Base-by-base conservation (phyloP, 92 coral and sea anemone genomes). In the Zoanthus sansibaricus region DNA sequence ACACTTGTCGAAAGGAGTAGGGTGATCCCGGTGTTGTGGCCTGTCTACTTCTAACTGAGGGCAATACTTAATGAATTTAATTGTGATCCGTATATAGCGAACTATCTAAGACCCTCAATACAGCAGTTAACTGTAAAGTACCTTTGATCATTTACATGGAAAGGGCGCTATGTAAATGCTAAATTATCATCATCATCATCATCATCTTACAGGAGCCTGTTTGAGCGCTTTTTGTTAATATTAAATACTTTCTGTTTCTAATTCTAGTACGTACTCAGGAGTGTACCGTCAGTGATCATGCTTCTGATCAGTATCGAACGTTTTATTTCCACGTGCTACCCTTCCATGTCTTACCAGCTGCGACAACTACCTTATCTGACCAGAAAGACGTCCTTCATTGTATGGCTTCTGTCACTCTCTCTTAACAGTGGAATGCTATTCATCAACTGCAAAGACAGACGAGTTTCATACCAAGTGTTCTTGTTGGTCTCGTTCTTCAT, bases 231-330 rank as follows among this genome's bases (percentile, higher is more conserved):
- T 33, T 33, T 33, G 42, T 33, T 1, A 33, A 33, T 17, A 66
- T 71, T 71, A 8, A 17, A 16, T 45, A n/a, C 45, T 78, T 25
- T 7, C 15, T 51, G 46, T 66, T n/a, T n/a, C n/a, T n/a, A n/a
- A n/a, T 72, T 32, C 7, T 69, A 79, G 84, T 64, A 79, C 18
- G 74, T 66, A 44, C 54, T 79, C 5, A 66, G 84, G 46, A 79
- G 84, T 64, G 84, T 47, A 0, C 84, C 84, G 46, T 66, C 84
- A 18, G 84, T 64, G n/a, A 79, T 79, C 13, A 79, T 79, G 84
- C 56, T 79, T 30, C 18, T 79, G 44, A 79, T 79, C 6, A 79
- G 84, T 11, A 3, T 79, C 2, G 84, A 79, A 12, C 84, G 84
- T 5, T 79, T 79, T 61, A 44, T 79, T 45, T 79, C 84, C 45